phyloP scores from a whole-genome alignment of 92 coral and sea anemone genomes.

The Parazoanthus darwini region DNA sequence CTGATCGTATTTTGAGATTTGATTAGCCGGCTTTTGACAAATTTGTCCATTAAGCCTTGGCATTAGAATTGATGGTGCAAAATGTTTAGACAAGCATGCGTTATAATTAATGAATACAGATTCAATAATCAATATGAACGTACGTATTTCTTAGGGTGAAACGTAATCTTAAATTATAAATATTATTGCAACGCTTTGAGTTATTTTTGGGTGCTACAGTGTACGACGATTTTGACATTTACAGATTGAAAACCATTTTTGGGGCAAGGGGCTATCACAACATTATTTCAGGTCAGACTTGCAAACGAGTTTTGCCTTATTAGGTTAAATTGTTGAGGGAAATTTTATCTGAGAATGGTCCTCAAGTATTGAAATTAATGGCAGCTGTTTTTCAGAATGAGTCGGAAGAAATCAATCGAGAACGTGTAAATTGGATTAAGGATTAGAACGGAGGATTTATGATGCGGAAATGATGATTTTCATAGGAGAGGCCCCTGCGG shows the following conservation, averaged over 20 bases:
- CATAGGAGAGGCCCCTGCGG: background rate
- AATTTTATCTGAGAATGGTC: constrained; percentile 16
- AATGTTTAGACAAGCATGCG: background rate
- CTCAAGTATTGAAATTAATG: background rate
- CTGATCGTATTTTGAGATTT: background rate
- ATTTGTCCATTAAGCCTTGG: background rate
- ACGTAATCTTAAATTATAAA: background rate
- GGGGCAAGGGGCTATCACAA: constrained; percentile 19
- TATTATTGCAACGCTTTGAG: background rate
- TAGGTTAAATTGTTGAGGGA: background rate
- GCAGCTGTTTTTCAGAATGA: constrained; percentile 10
- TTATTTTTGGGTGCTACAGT: background rate
- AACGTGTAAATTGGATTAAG: constrained; percentile 11
- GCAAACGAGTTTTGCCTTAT: constrained; percentile 8
- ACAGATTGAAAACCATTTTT: background rate
- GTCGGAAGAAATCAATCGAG: constrained; percentile 21
- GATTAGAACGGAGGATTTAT: background rate
- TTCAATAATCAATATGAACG: background rate
- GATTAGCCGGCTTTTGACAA: background rate
- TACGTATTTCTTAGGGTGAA: background rate
- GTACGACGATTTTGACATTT: background rate
- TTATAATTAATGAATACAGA: background rate
- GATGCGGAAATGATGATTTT: background rate
- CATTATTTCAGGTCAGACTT: background rate
- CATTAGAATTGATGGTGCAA: background rate